Percentiles rank a stretch among this genome's conserved stretches.
Conservation (phyloP, 2,888 invertebrate species). For the Lathronympha strigana region DNA sequence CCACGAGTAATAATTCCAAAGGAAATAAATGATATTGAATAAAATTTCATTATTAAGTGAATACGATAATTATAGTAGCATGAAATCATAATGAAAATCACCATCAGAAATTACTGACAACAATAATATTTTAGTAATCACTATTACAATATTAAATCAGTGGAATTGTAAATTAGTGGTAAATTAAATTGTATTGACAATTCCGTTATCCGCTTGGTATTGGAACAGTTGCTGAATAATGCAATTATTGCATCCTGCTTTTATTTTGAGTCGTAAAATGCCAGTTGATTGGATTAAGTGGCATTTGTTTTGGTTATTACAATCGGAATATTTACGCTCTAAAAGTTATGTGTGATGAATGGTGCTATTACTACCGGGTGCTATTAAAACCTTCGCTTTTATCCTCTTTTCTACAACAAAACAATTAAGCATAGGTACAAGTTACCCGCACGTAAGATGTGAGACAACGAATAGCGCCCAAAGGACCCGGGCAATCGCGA, state of each 20-base stretch:
- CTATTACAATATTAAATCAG: background rate
- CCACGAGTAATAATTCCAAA: too few relatives aligned
- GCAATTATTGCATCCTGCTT: slow-evolving; percentile 1
- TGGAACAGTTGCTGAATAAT: background rate
- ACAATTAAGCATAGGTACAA: background rate
- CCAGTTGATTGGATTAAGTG: background rate
- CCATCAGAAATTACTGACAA: too few relatives aligned
- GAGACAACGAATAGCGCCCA: slow-evolving; percentile 24
- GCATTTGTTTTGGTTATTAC: background rate
- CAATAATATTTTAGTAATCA: too few relatives aligned
- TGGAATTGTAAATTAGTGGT: slow-evolving; percentile 1
- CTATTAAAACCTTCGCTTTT: too few relatives aligned
- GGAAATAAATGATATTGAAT: too few relatives aligned
- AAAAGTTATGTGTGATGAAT: too few relatives aligned
- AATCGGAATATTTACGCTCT: background rate
- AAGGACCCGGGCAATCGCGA: slow-evolving; percentile 23
- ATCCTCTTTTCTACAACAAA: background rate
- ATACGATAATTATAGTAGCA: too few relatives aligned
- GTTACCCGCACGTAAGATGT: background rate
- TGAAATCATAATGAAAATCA: too few relatives aligned
- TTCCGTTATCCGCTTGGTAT: background rate
- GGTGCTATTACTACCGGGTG: too few relatives aligned
- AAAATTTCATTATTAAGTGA: too few relatives aligned
- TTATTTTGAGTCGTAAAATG: slow-evolving; percentile 1
- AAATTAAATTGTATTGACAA: background rate